Base-by-base conservation (phyloP, 2,113 vertebrate species). In the Andinoacara biseriatus region DNA sequence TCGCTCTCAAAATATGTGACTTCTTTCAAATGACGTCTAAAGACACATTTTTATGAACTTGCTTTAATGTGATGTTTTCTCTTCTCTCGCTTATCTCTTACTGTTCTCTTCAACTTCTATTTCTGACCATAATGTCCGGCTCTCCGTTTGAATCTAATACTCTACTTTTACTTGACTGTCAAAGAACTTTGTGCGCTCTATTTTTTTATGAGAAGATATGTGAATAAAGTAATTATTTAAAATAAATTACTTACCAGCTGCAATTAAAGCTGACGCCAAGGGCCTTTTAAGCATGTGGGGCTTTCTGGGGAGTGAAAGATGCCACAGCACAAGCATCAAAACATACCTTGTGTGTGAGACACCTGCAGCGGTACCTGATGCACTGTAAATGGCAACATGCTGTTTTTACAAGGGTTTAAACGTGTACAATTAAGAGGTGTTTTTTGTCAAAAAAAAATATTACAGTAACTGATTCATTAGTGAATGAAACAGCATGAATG, bases 91-190 rank as follows among this genome's bases (percentile, higher is more conserved):
- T 49, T 9, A 24, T 69, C 49, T 49, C 40, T 67, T 46, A 67
- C 26, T 49, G 40, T 67, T 49, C 40, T 29, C 63, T 69, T 69
- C 29, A 69, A 49, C 63, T 67, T 67, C 63, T 49, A 26, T 67
- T 69, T 69, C 24, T 69, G 40, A 18, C 62, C 63, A 29, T 67
- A 67, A 67, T 67, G 63, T 67, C 63, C 63, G 26, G 63, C 63
- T 46, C n/a, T 67, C 14, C 26, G 63, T 67, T 46, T 67, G 63
- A 67, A 67, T 65, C 43, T 46, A 65, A 22, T 22, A 65, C n/a
- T 46, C 46, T 67, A 14, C 62, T 46, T 67, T 46, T 6, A 46
- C 22, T 67, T 29, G 22, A 26, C 63, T 67, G 63, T 67, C 62
- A 67, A 46, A 46, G 14, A 5, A 6, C 62, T 65, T 22, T 22